phyloP scores from a whole-genome alignment of 2,113 vertebrate genomes.

The Saccopteryx bilineata region DNA sequence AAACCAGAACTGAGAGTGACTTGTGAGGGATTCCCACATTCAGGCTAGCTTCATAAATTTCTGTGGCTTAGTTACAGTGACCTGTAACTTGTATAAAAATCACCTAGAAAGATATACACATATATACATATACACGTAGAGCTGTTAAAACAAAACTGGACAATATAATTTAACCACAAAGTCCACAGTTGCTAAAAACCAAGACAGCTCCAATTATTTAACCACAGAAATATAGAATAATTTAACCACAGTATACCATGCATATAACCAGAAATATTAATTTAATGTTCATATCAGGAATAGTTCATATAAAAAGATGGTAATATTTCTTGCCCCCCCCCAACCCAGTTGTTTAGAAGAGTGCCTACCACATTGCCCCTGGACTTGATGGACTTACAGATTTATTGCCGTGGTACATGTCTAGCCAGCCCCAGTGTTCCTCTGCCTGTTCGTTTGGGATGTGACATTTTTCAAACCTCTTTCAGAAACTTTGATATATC shows the following conservation, averaged over 20 bases:
- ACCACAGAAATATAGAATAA: constrained; percentile 80
- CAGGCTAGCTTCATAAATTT: not conserved
- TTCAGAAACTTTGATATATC: not conserved
- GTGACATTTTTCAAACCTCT: not conserved
- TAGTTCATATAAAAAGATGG: not conserved
- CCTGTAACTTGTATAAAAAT: constrained; percentile 47
- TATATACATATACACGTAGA: not conserved
- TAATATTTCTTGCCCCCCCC: not conserved
- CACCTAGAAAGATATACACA: constrained; percentile 12
- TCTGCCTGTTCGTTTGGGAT: not conserved
- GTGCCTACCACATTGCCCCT: accelerated
- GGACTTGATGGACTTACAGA: too few species aligned
- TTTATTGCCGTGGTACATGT: accelerated
- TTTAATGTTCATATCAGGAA: constrained; percentile 50
- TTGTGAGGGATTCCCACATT: not conserved
- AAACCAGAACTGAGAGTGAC: not conserved
- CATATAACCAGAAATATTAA: constrained; percentile 51
- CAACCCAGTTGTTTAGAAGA: not conserved
- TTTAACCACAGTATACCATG: constrained; percentile 75
- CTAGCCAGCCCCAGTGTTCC: too few species aligned
- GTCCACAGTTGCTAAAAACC: constrained; percentile 79
- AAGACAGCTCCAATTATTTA: constrained; percentile 76
- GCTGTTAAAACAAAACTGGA: constrained; percentile 70
- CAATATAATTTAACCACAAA: constrained; percentile 83
- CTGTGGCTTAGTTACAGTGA: constrained; percentile 41